A percentile compares a stretch with the other conserved stretches of the same genome.
Conservation (phyloP, 2,797 vertebrate species). For the Oophaga sylvatica region DNA sequence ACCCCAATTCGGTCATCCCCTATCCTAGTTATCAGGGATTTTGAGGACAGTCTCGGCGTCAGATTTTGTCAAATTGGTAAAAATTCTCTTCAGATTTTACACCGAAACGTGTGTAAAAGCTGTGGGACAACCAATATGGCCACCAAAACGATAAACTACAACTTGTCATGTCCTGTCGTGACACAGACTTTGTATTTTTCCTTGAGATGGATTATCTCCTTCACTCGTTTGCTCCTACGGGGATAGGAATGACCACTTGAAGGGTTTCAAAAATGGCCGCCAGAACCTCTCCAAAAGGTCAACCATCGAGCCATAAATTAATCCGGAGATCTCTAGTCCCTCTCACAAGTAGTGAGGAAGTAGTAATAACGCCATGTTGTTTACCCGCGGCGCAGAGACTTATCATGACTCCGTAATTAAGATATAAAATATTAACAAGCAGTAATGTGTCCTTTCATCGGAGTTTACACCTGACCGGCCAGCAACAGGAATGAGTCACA, state of each 20-base stretch:
- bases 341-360: no score
- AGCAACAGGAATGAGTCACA: slow-evolving; percentile 6
- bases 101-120: not conserved
- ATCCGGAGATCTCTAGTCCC: no score
- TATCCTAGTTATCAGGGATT: not conserved
- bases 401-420: not conserved
- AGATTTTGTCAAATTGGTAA: not conserved
- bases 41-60: not conserved
- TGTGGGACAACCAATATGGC: not conserved
- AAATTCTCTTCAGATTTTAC: not conserved
- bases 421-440: not conserved
- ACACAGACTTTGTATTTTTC: no score
- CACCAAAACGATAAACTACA: not conserved
- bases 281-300: no score
- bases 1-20: no score
- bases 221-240: no score
- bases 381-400: not conserved
- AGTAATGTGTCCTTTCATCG: not conserved
- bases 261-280: no score
- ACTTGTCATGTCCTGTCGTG: no score
- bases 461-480: not conserved
- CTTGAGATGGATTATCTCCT: no score
- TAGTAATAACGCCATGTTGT: not conserved
- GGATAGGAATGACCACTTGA: no score
- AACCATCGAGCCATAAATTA: no score